Evolutionary conservation across 2,113 vertebrate species (phyloP), one percentile per base, ranked within the genome.

Genomic region (Myrmecophaga tridactyla): DNA sequence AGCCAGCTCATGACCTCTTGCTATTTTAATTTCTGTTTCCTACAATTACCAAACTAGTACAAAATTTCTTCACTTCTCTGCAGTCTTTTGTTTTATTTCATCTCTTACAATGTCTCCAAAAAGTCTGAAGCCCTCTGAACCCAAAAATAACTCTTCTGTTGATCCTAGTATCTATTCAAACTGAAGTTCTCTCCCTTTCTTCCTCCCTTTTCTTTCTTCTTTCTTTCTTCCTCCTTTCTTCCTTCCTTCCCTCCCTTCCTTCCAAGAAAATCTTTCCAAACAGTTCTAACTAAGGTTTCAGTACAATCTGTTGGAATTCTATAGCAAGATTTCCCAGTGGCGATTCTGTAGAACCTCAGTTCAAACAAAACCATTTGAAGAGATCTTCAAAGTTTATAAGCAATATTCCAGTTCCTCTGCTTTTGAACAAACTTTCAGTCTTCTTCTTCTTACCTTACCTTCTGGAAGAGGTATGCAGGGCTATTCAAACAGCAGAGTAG

Each of bases 1-100:
- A 86, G 43, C 46, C 63, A 72, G 36, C 48, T 94, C 51, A 69
- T 73, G 43, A 75, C 56, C 53, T 84, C 89, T 58, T 84, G 70
- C 60, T 70, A 51, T 87, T 96, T 96, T 88, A 82, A 92, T 94
- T 94, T 92, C 48, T 90, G 56, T 94, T 95, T 90, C 62, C 18
- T 36, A 23, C 86, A 81, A 75, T 18, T 31, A 86, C 36, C 41
- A 86, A 78, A 25, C 23, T 51, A 69, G 4, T 29, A n/a, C 34
- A 77, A 82, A 85, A 77, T 72, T 56, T 80, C 43, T 84, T 86
- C 36, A 53, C 15, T 83, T 84, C 56, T 78, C 81, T 81, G n/a
- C 4, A 88, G n/a, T 58, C 21, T 77, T 95, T 48, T 60, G 58
- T 78, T 95, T 91, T 63, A 70, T 86, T 89, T 94, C 14, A 75